Conservation (phyloP, 2,113 vertebrate species). For the Ceyx melanurus region DNA sequence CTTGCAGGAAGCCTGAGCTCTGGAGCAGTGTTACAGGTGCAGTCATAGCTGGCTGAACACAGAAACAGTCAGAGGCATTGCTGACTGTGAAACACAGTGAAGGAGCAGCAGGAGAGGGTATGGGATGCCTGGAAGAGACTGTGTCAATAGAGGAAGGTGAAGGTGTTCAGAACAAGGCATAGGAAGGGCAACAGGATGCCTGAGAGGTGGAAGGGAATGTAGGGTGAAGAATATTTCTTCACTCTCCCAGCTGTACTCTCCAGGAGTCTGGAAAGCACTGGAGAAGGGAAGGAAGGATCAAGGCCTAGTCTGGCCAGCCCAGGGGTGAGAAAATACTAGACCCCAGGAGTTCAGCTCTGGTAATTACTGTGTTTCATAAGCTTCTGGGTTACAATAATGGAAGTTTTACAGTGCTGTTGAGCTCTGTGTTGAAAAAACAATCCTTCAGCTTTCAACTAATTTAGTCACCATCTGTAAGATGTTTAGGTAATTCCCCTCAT, state of each 20-base stretch:
- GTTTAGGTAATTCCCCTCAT: slow-evolving; percentile 32
- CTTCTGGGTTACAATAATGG: slow-evolving; percentile 45
- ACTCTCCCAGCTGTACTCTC: background rate
- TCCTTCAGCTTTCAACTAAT: slow-evolving; percentile 43
- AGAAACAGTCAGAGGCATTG: background rate
- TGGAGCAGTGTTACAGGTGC: background rate
- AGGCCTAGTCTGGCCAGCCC: background rate
- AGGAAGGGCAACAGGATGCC: background rate
- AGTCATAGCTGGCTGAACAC: background rate
- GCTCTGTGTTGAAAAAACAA: slow-evolving; percentile 55
- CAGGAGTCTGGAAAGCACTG: background rate
- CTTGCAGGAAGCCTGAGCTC: background rate
- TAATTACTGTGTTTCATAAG: slow-evolving; percentile 22
- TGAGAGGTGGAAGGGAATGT: background rate
- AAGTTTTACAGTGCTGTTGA: slow-evolving; percentile 45
- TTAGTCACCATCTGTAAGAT: slow-evolving; percentile 50
- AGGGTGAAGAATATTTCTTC: background rate
- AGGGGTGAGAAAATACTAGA: background rate
- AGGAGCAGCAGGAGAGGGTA: background rate
- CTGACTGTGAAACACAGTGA: background rate
- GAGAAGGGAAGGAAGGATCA: background rate
- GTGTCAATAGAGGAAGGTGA: background rate
- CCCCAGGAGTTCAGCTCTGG: slow-evolving; percentile 6
- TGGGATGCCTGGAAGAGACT: background rate
- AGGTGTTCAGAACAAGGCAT: background rate